Base-by-base conservation (phyloP, 2,797 vertebrate species). In the Serranus cabrilla region DNA sequence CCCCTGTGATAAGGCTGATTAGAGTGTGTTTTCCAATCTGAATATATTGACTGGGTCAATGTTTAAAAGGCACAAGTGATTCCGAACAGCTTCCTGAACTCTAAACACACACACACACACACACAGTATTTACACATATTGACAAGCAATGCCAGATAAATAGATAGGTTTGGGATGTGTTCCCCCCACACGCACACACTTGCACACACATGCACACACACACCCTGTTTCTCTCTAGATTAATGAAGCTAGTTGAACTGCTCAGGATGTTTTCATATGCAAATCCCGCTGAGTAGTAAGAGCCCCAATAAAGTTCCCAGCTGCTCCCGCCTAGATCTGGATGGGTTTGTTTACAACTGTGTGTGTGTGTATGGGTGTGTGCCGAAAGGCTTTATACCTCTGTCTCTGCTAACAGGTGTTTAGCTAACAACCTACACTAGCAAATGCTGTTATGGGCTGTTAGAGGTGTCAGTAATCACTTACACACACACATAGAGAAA, bases 331-430 rank as follows among this genome's bases (percentile, higher is more conserved):
- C 57, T 50, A 18, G 57, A 65, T 71, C 40, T 64, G 54, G 25
- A 71, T 67, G 71, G 45, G n/a, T 78, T 62, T 80, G 64, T 85
- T 76, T 68, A 78, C 63, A 27, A 37, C n/a, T 42, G 18, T 1
- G 25, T 54, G 74, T 58, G 69, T 43, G 2, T 43, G 11, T 17
- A 9, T 34, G 39, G 0, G 43, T 57, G 27, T 63, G 46, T 31
- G 62, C 20, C 72, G 34, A 78, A 64, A 45, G 37, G 60, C 60
- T 78, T 67, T 75, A 70, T 56, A 34, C 27, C 31, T 59, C 54
- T 34, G 10, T 69, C 58, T 69, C n/a, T 70, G 71, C 54, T 69
- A 76, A 81, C 80, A 87, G 78, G 70, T 87, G 84, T 81, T 83
- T 76, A 54, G 65, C 81, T 67, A 78, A 81, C 63, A 77, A 52